phyloP scores from a whole-genome alignment of 2,113 vertebrate genomes.

The Cynopterus brachyotis region DNA sequence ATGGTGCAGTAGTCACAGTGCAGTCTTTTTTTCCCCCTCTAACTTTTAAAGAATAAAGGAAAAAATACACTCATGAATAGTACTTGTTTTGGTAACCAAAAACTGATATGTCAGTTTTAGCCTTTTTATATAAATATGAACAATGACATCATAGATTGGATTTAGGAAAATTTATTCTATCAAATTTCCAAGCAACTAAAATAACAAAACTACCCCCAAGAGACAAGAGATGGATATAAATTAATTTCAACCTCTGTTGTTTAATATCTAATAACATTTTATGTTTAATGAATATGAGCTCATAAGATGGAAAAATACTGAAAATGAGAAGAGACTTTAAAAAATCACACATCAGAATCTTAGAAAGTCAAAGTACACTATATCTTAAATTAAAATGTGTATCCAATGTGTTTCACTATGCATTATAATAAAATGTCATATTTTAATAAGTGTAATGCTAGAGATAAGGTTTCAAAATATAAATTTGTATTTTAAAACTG shows the following conservation, averaged over 20 bases:
- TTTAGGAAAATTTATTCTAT: constrained; percentile 69
- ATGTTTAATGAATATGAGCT: constrained; percentile 23
- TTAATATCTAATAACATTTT: not conserved
- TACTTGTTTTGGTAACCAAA: constrained; percentile 63
- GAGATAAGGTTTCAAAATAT: not conserved
- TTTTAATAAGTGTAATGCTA: not conserved
- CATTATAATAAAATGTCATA: not conserved
- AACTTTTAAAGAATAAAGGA: not conserved
- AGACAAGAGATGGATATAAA: constrained; percentile 12
- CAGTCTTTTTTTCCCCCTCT: not conserved
- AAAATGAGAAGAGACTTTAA: not conserved
- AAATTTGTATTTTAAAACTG: not conserved
- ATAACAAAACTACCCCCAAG: not conserved
- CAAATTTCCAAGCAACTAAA: constrained; percentile 45
- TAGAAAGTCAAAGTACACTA: not conserved
- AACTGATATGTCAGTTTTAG: constrained; percentile 71
- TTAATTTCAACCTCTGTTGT: constrained; percentile 37
- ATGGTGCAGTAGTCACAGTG: not conserved
- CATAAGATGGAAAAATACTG: not conserved
- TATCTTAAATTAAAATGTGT: not conserved
- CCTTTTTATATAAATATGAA: constrained; percentile 69
- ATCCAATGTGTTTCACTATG: not conserved
- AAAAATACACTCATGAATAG: constrained; percentile 60
- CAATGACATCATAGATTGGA: constrained; percentile 42
- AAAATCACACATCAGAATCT: not conserved